Conservation (phyloP, 1,140 invertebrate species). For the Orchesella cincta region DNA sequence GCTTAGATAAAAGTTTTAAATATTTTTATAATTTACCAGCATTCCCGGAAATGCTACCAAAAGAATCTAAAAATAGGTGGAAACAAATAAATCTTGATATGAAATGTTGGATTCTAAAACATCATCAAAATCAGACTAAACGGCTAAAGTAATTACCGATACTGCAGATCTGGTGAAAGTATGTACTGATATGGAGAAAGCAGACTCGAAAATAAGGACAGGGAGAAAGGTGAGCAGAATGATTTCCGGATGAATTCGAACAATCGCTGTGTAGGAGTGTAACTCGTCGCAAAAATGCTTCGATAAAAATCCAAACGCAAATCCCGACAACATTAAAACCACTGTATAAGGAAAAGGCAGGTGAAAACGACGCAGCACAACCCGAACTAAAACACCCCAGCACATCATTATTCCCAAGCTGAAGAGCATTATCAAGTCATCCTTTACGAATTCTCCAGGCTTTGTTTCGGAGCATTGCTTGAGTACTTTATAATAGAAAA, state of each 20-base stretch:
- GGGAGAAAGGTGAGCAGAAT: conserved; percentile 59
- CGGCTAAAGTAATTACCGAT: neutral
- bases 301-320: conserved; percentile 38
- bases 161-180: conserved; percentile 54
- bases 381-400: conserved; percentile 39
- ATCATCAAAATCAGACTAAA: neutral
- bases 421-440: conserved; percentile 34
- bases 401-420: conserved; percentile 41
- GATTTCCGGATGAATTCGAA: conserved; percentile 55
- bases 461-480: neutral
- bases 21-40: too few species aligned
- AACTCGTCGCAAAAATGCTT: conserved; percentile 36
- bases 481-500: neutral
- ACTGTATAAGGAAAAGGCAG: conserved; percentile 42
- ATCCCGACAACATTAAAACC: conserved; percentile 41
- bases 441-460: neutral
- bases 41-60: conserved; percentile 43
- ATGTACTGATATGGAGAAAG: conserved; percentile 58
- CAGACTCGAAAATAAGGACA: conserved; percentile 60
- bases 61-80: neutral
- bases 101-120: neutral
- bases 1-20: neutral
- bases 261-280: conserved; percentile 46
- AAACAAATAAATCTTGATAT: too few species aligned
- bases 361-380: conserved; percentile 22